These are phyloP conservation scores for Mycteria americana DNA, from an alignment of 2,797 vertebrate species.

Conservation along the genomic window DNA sequence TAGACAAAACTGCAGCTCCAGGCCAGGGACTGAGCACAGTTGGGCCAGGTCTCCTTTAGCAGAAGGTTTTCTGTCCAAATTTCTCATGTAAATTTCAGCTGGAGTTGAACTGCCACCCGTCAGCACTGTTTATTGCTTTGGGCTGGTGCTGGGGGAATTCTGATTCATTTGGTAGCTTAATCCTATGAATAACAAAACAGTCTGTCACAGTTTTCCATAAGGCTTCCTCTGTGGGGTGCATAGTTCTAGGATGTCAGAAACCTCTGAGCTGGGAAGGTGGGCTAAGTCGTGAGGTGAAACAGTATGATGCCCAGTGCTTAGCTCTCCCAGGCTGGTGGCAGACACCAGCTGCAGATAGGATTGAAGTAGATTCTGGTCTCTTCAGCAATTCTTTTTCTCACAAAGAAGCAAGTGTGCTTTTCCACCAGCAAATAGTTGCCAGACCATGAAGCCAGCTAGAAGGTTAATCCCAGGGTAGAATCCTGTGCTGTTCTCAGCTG, in stretches of 20 bases:
- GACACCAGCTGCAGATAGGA: neutral
- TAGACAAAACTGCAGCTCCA: neutral
- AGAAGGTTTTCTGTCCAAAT: neutral
- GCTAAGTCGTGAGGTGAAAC: neutral
- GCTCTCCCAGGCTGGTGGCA: neutral
- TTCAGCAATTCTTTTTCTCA: neutral
- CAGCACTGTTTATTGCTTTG: neutral
- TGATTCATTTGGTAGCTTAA: neutral
- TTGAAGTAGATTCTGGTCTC: neutral
- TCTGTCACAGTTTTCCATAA: neutral
- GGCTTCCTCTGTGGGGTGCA: neutral
- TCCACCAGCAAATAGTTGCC: neutral
- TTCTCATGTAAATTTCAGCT: neutral
- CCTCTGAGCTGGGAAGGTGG: neutral
- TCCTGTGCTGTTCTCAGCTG: neutral
- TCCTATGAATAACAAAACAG: neutral
- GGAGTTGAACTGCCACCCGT: neutral
- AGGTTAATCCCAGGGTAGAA: neutral
- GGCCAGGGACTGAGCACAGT: neutral
- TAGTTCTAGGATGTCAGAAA: neutral
- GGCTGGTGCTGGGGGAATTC: neutral
- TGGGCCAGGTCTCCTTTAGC: neutral
- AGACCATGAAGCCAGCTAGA: neutral
- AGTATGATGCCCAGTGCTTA: neutral
- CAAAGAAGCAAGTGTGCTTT: neutral